phyloP scores from a whole-genome alignment of 2,797 vertebrate species.

The Serranus cabrilla region DNA sequence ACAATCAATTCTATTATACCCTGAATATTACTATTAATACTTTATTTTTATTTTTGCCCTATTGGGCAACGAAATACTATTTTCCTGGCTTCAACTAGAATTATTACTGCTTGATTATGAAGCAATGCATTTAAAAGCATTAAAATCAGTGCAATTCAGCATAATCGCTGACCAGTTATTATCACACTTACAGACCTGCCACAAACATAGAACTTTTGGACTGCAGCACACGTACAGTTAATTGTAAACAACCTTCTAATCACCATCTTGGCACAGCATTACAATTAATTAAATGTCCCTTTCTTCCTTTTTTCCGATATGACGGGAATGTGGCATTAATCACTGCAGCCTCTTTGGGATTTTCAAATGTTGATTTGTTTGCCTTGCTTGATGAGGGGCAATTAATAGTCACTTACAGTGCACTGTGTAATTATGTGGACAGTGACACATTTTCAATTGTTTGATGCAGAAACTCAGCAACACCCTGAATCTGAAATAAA shows the following conservation, averaged over 20 bases:
- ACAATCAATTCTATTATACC: too few relatives aligned
- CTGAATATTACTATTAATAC: too few relatives aligned
- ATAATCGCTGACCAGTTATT: background rate
- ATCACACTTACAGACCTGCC: background rate
- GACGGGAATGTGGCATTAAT: constrained; percentile 44
- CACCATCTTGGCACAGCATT: background rate
- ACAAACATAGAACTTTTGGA: background rate
- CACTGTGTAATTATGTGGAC: constrained; percentile 20
- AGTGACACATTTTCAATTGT: constrained; percentile 32
- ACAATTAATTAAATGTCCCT: constrained; percentile 39
- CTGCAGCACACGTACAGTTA: background rate
- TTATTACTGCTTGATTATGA: too few relatives aligned
- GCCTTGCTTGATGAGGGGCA: constrained; percentile 29
- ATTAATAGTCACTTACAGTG: constrained; percentile 55
- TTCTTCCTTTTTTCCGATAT: constrained; percentile 28
- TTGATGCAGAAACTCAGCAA: constrained; percentile 20
- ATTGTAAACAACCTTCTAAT: constrained; percentile 24
- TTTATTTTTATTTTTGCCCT: too few relatives aligned
- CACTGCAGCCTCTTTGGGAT: constrained; percentile 33
- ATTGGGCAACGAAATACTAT: too few relatives aligned
- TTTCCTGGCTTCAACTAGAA: too few relatives aligned
- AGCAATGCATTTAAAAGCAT: too few relatives aligned
- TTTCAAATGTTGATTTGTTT: constrained; percentile 53
- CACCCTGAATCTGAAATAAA: background rate
- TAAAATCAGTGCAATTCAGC: too few relatives aligned